Base-by-base conservation (phyloP, 92 coral and sea anemone genomes). In the Muricea muricata region DNA sequence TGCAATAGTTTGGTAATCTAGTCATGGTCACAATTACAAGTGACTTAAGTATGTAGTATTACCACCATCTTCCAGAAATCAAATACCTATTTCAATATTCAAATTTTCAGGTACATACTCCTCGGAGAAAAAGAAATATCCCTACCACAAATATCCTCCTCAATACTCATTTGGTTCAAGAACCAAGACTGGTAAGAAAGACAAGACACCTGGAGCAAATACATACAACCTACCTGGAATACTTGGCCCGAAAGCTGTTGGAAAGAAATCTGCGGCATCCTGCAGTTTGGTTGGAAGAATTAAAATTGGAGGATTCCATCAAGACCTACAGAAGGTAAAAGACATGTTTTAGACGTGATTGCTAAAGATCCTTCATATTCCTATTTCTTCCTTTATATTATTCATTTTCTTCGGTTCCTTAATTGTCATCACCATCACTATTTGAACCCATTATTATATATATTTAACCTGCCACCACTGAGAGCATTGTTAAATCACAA, bases 241-340 rank as follows among this genome's bases (percentile, higher is more conserved):
- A 7, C 79, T 97, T 46, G 99, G 99, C 14, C 93, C 93, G 25
- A 93, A 93, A 46, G 91, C 93, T 78, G 98, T 97, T 65, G 98
- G 98, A 18, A 97, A 97, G 74, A 92, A 33, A 17, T 90, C 99
- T 12, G 85, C 89, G n/a, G 93, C 99, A 68, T 89, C 97, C 3
- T 94, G 84, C 78, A 87, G 89, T 58, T 86, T 97, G 98, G 91
- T 97, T 30, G 91, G 90, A 29, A 90, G 99, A 60, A 90, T 91
- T 41, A 97, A 97, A 83, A 97, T 94, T 84, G 99, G 99, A 56
- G 90, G 98, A 66, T 97, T 97, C 41, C 99, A 97, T 73, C 98
- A 97, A 50, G 99, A 97, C 50, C 80, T 97, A 78, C 94, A 92
- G 32, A 94, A 85, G 98, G 99, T 97, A n/a, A 42, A 35, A 35